These are phyloP conservation scores for Ranitomeya imitator DNA, from an alignment of 2,113 vertebrate species.

Conservation along the genomic window DNA sequence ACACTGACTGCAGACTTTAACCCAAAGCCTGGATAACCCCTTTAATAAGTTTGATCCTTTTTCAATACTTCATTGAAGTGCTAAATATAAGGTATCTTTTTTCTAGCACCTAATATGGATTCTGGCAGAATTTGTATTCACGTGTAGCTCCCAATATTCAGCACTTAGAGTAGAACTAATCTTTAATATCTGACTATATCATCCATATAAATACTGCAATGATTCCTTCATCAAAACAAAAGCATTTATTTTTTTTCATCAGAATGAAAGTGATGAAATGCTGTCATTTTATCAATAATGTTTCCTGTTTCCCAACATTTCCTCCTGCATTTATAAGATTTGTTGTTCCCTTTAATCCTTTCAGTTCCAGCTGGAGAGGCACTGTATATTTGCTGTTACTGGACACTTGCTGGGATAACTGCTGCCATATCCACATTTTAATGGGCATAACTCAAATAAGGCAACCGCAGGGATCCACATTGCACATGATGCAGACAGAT, in stretches of 20 bases:
- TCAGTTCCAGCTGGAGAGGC: constrained; percentile 5
- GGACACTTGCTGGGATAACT: constrained; percentile 9
- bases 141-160: no score
- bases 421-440: constrained; percentile 24
- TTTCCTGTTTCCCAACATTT: background rate
- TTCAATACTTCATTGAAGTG: no score
- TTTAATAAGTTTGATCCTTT: no score
- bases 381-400: constrained; percentile 29
- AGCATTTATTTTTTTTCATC: background rate
- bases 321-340: background rate
- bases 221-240: background rate
- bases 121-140: no score
- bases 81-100: no score
- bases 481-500: background rate
- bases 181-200: no score
- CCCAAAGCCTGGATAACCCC: no score
- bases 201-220: background rate
- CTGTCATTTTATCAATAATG: no score
- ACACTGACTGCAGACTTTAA: no score
- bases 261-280: background rate
- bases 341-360: constrained; percentile 15
- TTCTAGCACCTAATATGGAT: no score
- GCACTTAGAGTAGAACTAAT: no score
- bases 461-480: background rate
- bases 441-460: constrained; percentile 34